Base-by-base conservation (phyloP, 1,140 invertebrate species). In the Drosophila biarmipes region DNA sequence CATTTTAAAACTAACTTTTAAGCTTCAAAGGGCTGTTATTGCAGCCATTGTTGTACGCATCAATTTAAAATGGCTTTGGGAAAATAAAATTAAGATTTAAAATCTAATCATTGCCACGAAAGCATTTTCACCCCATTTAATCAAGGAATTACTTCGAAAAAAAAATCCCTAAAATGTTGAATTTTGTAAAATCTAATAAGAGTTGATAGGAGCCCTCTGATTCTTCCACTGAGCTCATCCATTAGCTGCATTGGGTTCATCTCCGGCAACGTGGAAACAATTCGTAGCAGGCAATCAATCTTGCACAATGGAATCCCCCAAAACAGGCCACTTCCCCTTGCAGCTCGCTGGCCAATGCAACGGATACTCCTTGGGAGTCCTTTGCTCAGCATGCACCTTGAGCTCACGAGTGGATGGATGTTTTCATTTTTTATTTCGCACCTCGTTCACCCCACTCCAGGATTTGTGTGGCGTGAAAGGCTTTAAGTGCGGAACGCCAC, bases 401-500 rank as follows among this genome's bases (percentile, higher is more conserved):
- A 73, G 68, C 61, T 58, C 56, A 51, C 67, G 46, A 81, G 78
- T 81, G 73, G 52, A 55, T 76, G 61, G 52, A 55, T 76, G 61
- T 34, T 58, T 54, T 62, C 57, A 68, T 71, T 69, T 69, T 62
- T 67, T 69, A 56, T 80, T 74, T 72, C 63, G 35, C 63, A 67
- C 63, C 63, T 74, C 37, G n/a, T 55, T 7, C 21, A 7, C 12
- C 45, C 42, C 45, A 48, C 34, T 49, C 38, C 35, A 45, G 34
- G 40, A 74, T 81, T 77, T 81, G 67, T 63, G 40, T 54, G 55
- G 45, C 63, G 56, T 81, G 79, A 81, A 81, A 73, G 78, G 78
- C 78, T 81, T 81, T 81, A 73, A 81, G 78, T 81, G 78, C 78
- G 57, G 57, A 51, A 57, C 57, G 73, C 78, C 67, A 81, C 78